Conservation (phyloP, 2,797 vertebrate species). For the Typhlichthys subterraneus region DNA sequence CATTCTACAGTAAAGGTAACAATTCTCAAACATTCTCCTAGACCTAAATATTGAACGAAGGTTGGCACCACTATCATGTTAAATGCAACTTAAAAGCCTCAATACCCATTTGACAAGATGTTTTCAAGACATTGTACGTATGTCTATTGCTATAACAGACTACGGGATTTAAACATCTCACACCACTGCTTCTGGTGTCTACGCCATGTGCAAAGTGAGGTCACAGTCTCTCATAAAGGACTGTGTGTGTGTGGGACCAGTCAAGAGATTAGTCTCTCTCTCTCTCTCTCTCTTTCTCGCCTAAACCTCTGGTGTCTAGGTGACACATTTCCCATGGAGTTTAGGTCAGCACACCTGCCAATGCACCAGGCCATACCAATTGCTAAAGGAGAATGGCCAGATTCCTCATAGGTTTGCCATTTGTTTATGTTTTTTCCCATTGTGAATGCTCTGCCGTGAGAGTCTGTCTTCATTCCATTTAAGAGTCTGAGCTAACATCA, state of each 20-base stretch:
- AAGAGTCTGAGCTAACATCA: background rate
- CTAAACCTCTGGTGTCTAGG: constrained; percentile 43
- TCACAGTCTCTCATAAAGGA: constrained; percentile 21
- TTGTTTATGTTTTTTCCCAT: background rate
- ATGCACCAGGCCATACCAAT: constrained; percentile 29
- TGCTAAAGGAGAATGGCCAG: constrained; percentile 16
- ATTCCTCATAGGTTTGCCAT: constrained; percentile 24
- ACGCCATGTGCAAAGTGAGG: constrained; percentile 28
- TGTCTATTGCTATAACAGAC: background rate
- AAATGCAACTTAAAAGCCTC: constrained; percentile 1
- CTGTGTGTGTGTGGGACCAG: constrained; percentile 12
- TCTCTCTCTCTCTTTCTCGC: constrained; percentile 13
- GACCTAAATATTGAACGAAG: background rate
- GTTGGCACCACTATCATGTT: constrained; percentile 3
- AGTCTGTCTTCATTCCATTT: background rate
- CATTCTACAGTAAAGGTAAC: background rate
- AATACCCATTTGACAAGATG: background rate
- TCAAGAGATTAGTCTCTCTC: constrained; percentile 11
- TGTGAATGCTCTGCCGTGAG: background rate
- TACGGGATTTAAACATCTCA: constrained; percentile 7
- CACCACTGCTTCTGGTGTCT: constrained; percentile 2
- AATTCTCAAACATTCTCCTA: constrained; percentile 1
- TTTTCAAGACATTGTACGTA: background rate
- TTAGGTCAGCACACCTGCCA: constrained; percentile 22
- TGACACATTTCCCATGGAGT: constrained; percentile 61